Conservation (phyloP, 2,888 invertebrate species). For the Hololepta plana region DNA sequence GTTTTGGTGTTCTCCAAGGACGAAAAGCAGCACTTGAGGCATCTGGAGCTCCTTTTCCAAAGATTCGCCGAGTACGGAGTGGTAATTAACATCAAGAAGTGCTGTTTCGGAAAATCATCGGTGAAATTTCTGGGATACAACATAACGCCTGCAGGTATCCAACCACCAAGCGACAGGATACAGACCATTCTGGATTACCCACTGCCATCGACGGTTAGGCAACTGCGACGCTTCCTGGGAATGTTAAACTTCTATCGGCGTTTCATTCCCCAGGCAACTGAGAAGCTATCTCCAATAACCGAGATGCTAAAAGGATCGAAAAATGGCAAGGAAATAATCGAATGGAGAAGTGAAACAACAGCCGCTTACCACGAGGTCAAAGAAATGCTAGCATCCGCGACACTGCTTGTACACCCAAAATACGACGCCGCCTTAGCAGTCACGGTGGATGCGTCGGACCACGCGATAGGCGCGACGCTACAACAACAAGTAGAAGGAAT, state of each 20-base stretch:
- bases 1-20: conserved; percentile 12
- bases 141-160: too few species aligned
- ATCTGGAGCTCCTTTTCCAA: conserved; percentile 11
- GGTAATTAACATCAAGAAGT: conserved; percentile 12
- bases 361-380: conserved; percentile 14
- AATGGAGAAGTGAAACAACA: too few species aligned
- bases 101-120: conserved; percentile 3
- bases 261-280: too few species aligned
- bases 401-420: conserved; percentile 18
- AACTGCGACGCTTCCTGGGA: too few species aligned
- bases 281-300: too few species aligned
- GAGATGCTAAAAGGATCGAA: too few species aligned
- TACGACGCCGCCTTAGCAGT: conserved; percentile 10
- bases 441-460: conserved; percentile 13
- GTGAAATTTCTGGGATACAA: conserved; percentile 1
- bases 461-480: conserved; percentile 20
- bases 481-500: conserved; percentile 17
- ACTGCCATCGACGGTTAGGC: too few species aligned
- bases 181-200: too few species aligned
- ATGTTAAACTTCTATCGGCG: too few species aligned
- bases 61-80: conserved; percentile 11
- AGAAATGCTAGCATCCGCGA: conserved; percentile 10
- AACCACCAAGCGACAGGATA: too few species aligned
- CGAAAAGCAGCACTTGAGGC: conserved; percentile 9
- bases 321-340: too few species aligned